phyloP scores from a whole-genome alignment of 30 jellyfish, hydroid and myxozoan species.

The Aurelia coerulea region DNA sequence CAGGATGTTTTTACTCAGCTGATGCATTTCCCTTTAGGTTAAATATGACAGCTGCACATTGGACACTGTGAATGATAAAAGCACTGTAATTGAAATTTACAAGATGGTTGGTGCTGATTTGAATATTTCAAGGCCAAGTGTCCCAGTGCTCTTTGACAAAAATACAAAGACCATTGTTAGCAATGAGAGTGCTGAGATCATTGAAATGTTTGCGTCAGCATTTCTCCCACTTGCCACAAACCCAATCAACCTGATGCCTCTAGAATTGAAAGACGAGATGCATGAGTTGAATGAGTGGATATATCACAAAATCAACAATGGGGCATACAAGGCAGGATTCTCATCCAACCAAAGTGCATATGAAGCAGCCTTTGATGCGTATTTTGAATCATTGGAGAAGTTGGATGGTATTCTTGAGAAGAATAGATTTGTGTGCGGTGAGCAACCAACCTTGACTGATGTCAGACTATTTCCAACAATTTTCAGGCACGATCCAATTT shows the following conservation, averaged over 20 bases:
- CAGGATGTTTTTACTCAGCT: too few species aligned
- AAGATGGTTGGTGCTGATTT: constrained; percentile 86
- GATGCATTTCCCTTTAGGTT: constrained; percentile 1
- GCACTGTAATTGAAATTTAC: constrained; percentile 74
- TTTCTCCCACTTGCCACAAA: constrained; percentile 66
- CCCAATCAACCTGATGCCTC: constrained; percentile 44
- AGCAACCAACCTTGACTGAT: constrained; percentile 50
- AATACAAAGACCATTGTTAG: constrained; percentile 79
- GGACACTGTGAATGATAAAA: constrained; percentile 78
- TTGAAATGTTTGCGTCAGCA: constrained; percentile 78
- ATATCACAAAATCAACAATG: constrained; percentile 47
- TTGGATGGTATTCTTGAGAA: constrained; percentile 39
- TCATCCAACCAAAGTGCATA: constrained; percentile 47
- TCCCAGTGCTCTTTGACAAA: constrained; percentile 91
- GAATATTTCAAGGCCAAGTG: constrained; percentile 67
- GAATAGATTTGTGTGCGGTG: constrained; percentile 42
- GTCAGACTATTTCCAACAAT: constrained; percentile 55
- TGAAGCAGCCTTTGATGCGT: constrained; percentile 59
- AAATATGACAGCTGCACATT: constrained; percentile 61
- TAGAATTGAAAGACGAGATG: constrained; percentile 12
- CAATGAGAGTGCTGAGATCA: constrained; percentile 80
- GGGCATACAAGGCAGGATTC: constrained; percentile 73
- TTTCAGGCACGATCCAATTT: constrained; percentile 67
- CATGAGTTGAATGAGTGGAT: constrained; percentile 65
- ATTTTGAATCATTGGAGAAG: constrained; percentile 40